These are phyloP conservation scores for Fragum sueziense DNA, from an alignment of 2,888 invertebrate genomes.

Conservation along the genomic window DNA sequence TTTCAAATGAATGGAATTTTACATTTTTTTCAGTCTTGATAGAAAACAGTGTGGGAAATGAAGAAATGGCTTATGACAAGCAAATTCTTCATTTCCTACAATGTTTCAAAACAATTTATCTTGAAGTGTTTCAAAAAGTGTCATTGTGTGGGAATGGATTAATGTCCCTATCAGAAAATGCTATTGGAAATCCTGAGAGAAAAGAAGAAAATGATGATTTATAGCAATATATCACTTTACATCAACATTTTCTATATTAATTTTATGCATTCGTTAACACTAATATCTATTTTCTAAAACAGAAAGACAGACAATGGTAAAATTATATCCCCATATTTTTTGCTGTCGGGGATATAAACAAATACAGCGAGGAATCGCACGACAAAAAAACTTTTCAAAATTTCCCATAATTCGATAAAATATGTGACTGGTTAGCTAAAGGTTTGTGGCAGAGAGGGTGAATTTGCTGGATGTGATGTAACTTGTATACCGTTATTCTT, in stretches of 20 bases:
- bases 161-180: no score
- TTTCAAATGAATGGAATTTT: no score
- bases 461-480: no score
- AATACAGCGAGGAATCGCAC: not conserved
- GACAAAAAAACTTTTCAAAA: not conserved
- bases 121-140: no score
- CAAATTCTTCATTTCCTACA: no score
- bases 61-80: no score
- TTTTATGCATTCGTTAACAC: not conserved
- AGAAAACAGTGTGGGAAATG: not conserved
- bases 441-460: no score
- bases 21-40: not conserved
- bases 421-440: no score
- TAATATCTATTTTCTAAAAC: not conserved
- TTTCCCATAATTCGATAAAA: not conserved
- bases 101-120: no score
- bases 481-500: no score
- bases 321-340: not conserved
- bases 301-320: not conserved
- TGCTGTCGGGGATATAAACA: not conserved
- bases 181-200: not conserved
- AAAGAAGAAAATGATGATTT: not conserved
- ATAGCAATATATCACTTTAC: not conserved
- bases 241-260: not conserved
- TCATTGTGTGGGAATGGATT: no score